Percentiles rank a stretch among this genome's conserved stretches.
Evolutionary conservation across 2,797 vertebrate species (phyloP).

Genomic region (Sardinella longiceps): DNA sequence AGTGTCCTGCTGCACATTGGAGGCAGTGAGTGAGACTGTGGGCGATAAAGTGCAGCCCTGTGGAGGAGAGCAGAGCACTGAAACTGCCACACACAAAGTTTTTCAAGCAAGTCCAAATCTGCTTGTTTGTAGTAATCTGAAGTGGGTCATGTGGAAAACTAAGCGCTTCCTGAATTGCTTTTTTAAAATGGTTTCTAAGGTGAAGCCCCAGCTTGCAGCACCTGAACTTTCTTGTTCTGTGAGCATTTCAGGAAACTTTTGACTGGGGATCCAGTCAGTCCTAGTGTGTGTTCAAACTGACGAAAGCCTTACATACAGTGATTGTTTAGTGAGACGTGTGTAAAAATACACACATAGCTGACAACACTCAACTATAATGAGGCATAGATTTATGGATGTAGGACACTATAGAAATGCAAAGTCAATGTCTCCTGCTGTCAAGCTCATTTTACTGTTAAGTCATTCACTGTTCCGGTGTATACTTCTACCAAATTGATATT

Average conservation of each 20-base stretch:
- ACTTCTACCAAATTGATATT: conserved; percentile 64
- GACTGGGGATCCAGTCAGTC: conserved; percentile 63
- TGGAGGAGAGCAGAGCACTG: conserved; percentile 45
- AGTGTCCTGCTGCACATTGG: background rate
- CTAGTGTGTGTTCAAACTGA: conserved; percentile 57
- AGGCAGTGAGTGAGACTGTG: conserved; percentile 5
- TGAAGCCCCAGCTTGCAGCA: conserved; percentile 45
- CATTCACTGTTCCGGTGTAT: conserved; percentile 65
- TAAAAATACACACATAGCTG: conserved; percentile 76
- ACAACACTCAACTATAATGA: conserved; percentile 63
- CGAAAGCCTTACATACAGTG: conserved; percentile 43
- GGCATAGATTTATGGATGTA: conserved; percentile 75
- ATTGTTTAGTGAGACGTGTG: conserved; percentile 69
- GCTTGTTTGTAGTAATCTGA: conserved; percentile 62
- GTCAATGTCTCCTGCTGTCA: conserved; percentile 73
- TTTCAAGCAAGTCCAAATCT: conserved; percentile 35
- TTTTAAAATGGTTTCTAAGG: conserved; percentile 54
- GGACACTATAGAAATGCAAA: conserved; percentile 69
- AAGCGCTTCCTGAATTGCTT: conserved; percentile 60
- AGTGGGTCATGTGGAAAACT: conserved; percentile 70
- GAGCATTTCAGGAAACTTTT: conserved; percentile 33
- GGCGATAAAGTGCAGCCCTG: conserved; percentile 26
- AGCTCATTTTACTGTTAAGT: conserved; percentile 72
- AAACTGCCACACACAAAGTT: conserved; percentile 54
- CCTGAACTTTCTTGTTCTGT: conserved; percentile 37